Evolutionary conservation across 2,888 invertebrate species (phyloP), one percentile per base, ranked within the genome.

Genomic region (Adelphocoris suturalis): DNA sequence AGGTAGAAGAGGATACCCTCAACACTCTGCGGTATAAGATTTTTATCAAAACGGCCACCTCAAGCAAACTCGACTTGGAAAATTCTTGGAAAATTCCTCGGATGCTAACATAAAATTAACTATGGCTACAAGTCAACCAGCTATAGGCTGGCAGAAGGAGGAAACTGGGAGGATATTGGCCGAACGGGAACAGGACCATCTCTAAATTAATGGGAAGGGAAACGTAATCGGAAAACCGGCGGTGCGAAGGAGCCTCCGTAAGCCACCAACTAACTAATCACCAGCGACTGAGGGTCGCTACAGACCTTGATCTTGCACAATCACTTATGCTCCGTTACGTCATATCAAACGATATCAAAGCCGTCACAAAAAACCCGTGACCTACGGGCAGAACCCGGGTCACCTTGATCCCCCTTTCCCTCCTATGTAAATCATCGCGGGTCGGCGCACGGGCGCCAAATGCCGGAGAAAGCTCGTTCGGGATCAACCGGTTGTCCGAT

Each of bases 281-380:
- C 19, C 23, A 5, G 12, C 68, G 23, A 7, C 37, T 37, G 37
- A 11, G 68, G 68, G n/a, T 4, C 19, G 9, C n/a, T 16, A n/a
- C n/a, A n/a, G 61, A 68, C 68, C 68, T 68, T 68, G 68, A 68
- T 68, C 68, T 68, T 68, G 68, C 23, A 23, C 23, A 68, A 68
- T 68, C 68, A 23, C 12, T 11, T 19, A 12, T 12, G 12, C 52
- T 12, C 68, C 4, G 19, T 68, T 68, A 68, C 68, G 68, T 68
- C 23, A 23, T 68, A 68, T 68, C 68, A 68, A 68, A 4, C 68
- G 68, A 2, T 19, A 37, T 7, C 3, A 7, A 7, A 37, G 3
- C 37, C 37, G 37, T 37, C 3, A 37, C 37, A 7, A 37, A 68
- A 52, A 52, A 68, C 68, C 68, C 68, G 68, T 68, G 68, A 68